Evolutionary conservation across 2,888 invertebrate species (phyloP), one percentile per base, ranked within the genome.

Genomic region (Proisotoma minuta): DNA sequence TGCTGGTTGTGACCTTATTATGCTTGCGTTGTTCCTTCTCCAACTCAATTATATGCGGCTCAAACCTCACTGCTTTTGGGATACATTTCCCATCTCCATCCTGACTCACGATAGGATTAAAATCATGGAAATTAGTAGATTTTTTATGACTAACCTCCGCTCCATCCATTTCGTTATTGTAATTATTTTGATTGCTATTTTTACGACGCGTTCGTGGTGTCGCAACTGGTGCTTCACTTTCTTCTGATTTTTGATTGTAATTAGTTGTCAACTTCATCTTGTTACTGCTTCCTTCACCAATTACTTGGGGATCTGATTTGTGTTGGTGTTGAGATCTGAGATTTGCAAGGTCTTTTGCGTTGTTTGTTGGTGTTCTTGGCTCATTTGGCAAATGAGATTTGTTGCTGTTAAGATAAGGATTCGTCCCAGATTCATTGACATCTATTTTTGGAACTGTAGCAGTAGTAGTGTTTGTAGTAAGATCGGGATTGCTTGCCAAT

Each of bases 361-460:
- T 10, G 15, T 20, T 27, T 29, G 57, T 40, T 50, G 48, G 20
- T 58, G 54, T 15, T 62, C 50, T 56, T 57, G 59, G 63, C 59
- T 66, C 63, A 60, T 61, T 66, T 66, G 52, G 24, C 51, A 61
- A 49, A 61, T 39, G 49, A 58, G 54, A 23, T 23, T 24, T 26
- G 56, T 56, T 40, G 40, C 43, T 40, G 47, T 56, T 26, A 26
- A 50, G 34, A 15, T 39, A 23, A 48, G 27, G 61, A 64, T 60
- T 68, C 63, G 65, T 65, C 62, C 65, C 65, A 60, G 65, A 49
- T 63, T 58, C 68, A 60, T 58, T 65, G 40, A 43, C 56, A 56
- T 70, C 68, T 70, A 70, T 70, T 70, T 70, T 70, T 62, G 70
- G 70, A 67, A 54, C 57, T 57, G 53, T 40, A 57, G 15, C 2